A percentile compares a stretch with the other conserved stretches of the same genome.
Conservation (phyloP, 1,140 invertebrate genomes). For the Cepaea nemoralis region DNA sequence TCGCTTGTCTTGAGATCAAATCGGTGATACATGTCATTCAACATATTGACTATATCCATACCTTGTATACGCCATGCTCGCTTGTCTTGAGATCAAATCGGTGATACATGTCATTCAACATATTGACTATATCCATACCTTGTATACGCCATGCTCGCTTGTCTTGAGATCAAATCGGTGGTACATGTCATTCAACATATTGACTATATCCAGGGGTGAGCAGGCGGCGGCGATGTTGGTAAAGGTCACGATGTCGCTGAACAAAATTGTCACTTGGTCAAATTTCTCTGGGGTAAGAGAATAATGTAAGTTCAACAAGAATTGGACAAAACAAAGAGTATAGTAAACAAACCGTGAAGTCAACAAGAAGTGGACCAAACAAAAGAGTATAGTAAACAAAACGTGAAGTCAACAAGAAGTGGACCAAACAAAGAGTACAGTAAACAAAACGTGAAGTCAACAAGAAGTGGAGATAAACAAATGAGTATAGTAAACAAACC, state of each 20-base stretch:
- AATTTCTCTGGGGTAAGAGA: conserved; percentile 53
- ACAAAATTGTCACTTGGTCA: conserved; percentile 69
- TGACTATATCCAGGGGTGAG: conserved; percentile 70
- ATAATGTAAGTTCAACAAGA: no score
- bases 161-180: conserved; percentile 67
- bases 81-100: conserved; percentile 66
- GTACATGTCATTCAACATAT: conserved; percentile 72
- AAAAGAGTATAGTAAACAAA: no score
- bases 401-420: no score
- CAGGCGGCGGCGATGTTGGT: conserved; percentile 72
- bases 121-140: conserved; percentile 69
- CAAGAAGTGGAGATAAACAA: no score
- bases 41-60: conserved; percentile 70
- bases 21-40: conserved; percentile 71
- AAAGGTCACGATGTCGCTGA: conserved; percentile 73
- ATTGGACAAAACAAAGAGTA: no score
- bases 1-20: conserved; percentile 65
- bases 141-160: conserved; percentile 55
- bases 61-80: conserved; percentile 58
- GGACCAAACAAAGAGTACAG: no score
- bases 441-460: no score
- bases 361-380: no score
- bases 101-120: conserved; percentile 72
- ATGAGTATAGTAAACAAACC: no score
- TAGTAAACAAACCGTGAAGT: no score